phyloP scores from a whole-genome alignment of 2,888 invertebrate species.

The Lasioglossum figueresi region DNA sequence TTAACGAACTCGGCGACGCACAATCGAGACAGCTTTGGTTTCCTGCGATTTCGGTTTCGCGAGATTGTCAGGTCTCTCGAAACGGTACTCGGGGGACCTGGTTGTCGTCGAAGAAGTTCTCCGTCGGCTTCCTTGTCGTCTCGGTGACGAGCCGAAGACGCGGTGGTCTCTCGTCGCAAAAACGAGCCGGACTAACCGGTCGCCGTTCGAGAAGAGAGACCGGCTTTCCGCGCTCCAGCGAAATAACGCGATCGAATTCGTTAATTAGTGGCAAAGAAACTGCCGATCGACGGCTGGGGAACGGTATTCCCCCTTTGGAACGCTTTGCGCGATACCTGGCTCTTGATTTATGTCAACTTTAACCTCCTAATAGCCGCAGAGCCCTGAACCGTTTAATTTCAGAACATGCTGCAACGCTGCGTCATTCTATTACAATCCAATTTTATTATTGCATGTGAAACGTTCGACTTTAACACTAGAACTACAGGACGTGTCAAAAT shows the following conservation, averaged over 20 bases:
- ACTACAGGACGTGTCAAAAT: too few relatives aligned
- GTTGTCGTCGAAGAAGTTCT: background rate
- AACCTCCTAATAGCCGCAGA: background rate
- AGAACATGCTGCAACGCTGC: too few relatives aligned
- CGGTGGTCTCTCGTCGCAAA: slow-evolving; percentile 8
- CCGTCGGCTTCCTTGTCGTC: slow-evolving; percentile 11
- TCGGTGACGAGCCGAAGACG: background rate
- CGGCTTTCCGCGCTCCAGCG: slow-evolving; percentile 10
- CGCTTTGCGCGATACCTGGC: background rate
- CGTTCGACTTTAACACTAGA: too few relatives aligned
- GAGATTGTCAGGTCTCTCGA: slow-evolving; percentile 16
- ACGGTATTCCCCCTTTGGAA: background rate
- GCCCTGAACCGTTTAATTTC: too few relatives aligned
- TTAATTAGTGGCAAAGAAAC: slow-evolving; percentile 9
- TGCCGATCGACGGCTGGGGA: background rate
- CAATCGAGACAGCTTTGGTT: background rate
- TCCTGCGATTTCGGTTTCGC: slow-evolving; percentile 18
- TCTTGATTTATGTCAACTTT: background rate
- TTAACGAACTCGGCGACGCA: background rate
- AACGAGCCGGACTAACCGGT: slow-evolving; percentile 24
- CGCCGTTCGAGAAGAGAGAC: background rate
- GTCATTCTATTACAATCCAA: too few relatives aligned
- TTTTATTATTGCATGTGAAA: too few relatives aligned
- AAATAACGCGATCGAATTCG: slow-evolving; percentile 16
- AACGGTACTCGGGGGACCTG: slow-evolving; percentile 14